phyloP scores from a whole-genome alignment of 2,888 invertebrate genomes.

The Nowickia ferox region DNA sequence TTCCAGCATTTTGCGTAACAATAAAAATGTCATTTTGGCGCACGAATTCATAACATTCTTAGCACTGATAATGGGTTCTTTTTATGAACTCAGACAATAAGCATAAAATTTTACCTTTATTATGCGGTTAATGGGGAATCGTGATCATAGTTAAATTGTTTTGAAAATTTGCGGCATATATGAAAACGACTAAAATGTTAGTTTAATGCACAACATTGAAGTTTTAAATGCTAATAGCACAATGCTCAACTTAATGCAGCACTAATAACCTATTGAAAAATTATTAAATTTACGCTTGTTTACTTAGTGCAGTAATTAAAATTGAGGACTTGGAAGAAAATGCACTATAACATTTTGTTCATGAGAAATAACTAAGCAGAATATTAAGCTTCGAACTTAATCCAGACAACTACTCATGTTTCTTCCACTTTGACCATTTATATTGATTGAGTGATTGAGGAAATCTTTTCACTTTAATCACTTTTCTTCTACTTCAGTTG shows the following conservation, averaged over 20 bases:
- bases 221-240: not conserved
- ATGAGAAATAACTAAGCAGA: no score
- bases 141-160: slow-evolving; percentile 42
- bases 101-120: slow-evolving; percentile 63
- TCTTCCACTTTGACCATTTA: no score
- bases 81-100: slow-evolving; percentile 42
- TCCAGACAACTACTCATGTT: no score
- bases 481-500: no score
- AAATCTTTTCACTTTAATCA: no score
- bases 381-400: no score
- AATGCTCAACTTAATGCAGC: not conserved
- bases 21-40: slow-evolving; percentile 51
- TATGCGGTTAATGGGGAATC: slow-evolving; percentile 47
- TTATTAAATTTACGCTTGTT: not conserved
- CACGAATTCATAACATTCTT: slow-evolving; percentile 57
- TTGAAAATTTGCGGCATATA: slow-evolving; percentile 24
- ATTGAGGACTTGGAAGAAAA: no score
- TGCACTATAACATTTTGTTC: no score
- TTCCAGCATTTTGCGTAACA: slow-evolving; percentile 36
- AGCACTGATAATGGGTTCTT: slow-evolving; percentile 47
- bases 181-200: slow-evolving; percentile 17
- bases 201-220: not conserved
- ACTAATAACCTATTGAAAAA: not conserved
- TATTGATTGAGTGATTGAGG: no score
- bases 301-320: no score